These are phyloP conservation scores for Lasioglossum baleicum DNA, from an alignment of 1,140 invertebrate genomes.

Conservation along the genomic window DNA sequence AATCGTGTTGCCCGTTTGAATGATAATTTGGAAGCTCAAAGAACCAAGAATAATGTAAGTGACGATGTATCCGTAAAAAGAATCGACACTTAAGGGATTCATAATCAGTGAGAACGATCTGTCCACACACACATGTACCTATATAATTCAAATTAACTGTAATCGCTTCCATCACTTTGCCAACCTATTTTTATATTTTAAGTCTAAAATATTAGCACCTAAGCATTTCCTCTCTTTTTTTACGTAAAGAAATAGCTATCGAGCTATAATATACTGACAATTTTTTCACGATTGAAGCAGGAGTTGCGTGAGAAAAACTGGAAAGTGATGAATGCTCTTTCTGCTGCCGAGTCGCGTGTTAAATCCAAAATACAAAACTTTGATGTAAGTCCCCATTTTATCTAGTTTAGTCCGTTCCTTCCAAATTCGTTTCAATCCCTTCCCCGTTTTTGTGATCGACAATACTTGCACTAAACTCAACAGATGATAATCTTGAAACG, in stretches of 20 bases:
- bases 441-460: background rate
- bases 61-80: slow-evolving; percentile 37
- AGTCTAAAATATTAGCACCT: background rate
- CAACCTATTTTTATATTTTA: slow-evolving; percentile 44
- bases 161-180: slow-evolving; percentile 71
- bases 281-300: slow-evolving; percentile 73
- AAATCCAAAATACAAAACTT: slow-evolving; percentile 73
- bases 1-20: slow-evolving; percentile 73
- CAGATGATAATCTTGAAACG: background rate
- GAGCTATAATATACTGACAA: background rate
- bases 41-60: slow-evolving; percentile 89
- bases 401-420: slow-evolving; percentile 16
- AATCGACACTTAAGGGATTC: no score
- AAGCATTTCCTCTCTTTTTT: slow-evolving; percentile 19
- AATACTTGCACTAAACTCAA: background rate
- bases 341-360: slow-evolving; percentile 82
- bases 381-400: slow-evolving; percentile 79
- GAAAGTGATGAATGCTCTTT: slow-evolving; percentile 93
- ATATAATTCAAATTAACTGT: background rate
- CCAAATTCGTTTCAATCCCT: background rate
- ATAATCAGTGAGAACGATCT: background rate
- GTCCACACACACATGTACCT: no score
- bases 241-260: slow-evolving; percentile 19
- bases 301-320: slow-evolving; percentile 92
- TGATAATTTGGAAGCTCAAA: slow-evolving; percentile 84